These are phyloP conservation scores for Tuta absoluta DNA, from an alignment of 2,888 invertebrate genomes.

Conservation along the genomic window DNA sequence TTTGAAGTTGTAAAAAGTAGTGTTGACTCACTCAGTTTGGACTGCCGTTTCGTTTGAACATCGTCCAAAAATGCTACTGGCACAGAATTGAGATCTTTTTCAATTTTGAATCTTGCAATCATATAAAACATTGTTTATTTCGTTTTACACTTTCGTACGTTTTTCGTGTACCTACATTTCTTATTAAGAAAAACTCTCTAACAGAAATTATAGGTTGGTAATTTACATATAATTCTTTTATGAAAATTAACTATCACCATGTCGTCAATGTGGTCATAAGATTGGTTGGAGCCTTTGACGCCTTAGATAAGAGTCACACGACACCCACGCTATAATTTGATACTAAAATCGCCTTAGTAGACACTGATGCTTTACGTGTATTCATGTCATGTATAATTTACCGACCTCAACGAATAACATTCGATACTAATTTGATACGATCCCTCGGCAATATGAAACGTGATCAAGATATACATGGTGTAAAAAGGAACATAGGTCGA, in stretches of 20 bases:
- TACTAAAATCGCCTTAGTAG: neutral
- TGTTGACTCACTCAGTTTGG: neutral
- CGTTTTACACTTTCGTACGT: too few relatives aligned
- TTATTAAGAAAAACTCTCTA: too few relatives aligned
- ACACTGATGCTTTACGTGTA: constrained; percentile 7
- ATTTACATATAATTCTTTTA: too few relatives aligned
- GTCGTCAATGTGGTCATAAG: neutral
- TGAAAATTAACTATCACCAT: too few relatives aligned
- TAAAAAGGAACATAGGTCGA: too few relatives aligned
- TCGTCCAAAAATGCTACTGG: neutral
- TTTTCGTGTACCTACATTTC: too few relatives aligned
- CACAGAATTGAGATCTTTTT: neutral
- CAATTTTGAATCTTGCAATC: too few relatives aligned
- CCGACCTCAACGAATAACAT: constrained; percentile 11
- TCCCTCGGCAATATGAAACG: constrained; percentile 27
- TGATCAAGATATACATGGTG: constrained; percentile 28
- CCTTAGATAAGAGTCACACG: neutral
- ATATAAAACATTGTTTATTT: too few relatives aligned
- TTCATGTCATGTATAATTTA: constrained; percentile 13
- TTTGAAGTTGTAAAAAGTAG: constrained; percentile 8
- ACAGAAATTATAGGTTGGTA: too few relatives aligned
- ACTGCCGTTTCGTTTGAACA: neutral
- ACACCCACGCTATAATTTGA: neutral
- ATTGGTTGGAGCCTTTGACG: neutral
- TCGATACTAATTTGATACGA: constrained; percentile 2